Conservation (phyloP, 2,797 vertebrate species). For the Danio aesculapii region DNA sequence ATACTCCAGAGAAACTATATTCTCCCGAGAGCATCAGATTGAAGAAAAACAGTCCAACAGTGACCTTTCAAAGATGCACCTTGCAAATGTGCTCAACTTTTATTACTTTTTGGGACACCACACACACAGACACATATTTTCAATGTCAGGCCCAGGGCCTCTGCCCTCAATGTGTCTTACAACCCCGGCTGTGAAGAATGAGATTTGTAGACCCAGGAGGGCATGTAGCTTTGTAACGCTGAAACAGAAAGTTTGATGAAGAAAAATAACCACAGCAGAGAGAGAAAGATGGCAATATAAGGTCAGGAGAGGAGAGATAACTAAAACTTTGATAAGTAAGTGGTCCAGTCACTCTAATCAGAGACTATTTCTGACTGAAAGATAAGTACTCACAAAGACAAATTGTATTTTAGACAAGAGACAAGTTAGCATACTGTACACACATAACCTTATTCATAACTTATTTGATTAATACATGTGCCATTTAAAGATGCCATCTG, state of each 20-base stretch:
- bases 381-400: constrained; percentile 77
- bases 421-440: constrained; percentile 55
- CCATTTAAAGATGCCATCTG: constrained; percentile 29
- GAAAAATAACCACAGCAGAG: constrained; percentile 22
- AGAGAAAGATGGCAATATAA: constrained; percentile 33
- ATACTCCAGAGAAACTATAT: background rate
- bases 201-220: constrained; percentile 36
- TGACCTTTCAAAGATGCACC: background rate
- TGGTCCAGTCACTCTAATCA: constrained; percentile 46
- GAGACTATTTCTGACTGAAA: constrained; percentile 65
- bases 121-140: constrained; percentile 5
- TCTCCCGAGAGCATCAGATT: constrained; percentile 20
- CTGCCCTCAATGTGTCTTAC: constrained; percentile 43
- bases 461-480: background rate
- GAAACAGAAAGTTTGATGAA: constrained; percentile 35
- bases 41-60: background rate
- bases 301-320: constrained; percentile 37
- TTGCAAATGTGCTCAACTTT: constrained; percentile 12
- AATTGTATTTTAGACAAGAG: constrained; percentile 75
- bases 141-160: constrained; percentile 34
- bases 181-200: constrained; percentile 46
- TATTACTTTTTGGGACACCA: constrained; percentile 41
- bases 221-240: constrained; percentile 32
- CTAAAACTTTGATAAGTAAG: constrained; percentile 43
- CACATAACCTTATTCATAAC: constrained; percentile 46